Base-by-base conservation (phyloP, 1,140 invertebrate species). In the Ptiloglossa arizonensis region DNA sequence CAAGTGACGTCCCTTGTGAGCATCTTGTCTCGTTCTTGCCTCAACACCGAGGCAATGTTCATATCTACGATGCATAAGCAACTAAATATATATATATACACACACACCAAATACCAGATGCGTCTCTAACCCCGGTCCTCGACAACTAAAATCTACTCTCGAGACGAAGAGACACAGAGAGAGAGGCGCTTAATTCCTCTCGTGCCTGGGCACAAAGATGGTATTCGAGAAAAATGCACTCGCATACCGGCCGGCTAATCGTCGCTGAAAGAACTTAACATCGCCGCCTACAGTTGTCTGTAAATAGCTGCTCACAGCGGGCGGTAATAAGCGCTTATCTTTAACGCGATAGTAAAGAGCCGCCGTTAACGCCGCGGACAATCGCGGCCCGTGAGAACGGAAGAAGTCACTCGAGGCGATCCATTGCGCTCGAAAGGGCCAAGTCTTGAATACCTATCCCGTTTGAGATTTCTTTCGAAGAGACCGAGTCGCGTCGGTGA, bases 251-350 rank as follows among this genome's bases (percentile, higher is more conserved):
- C 29, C 32, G 78, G 44, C 41, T 56, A 69, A 80, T 75, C 71
- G 67, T 54, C 64, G 35, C 66, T 72, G 67, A 77, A 73, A 72
- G 68, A 63, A 80, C 64, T 19, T 11, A 1, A 17, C 50, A 24
- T 29, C 56, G 62, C 59, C 72, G 82, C 70, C 67, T 68, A 73
- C 66, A 73, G 72, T 81, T 81, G 77, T 72, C 84, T 85, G 80
- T 80, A 76, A 82, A 86, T 85, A 82, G 80, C 70, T 66, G 50
- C 46, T 82, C 83, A 32, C 83, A 76, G 75, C 80, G 75, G 83
- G 84, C 71, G 63, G 84, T 85, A 86, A 86, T 86, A 86, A 86
- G 84, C 70, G 82, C 83, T 86, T 85, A 86, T 86, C 84, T 86
- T 86, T 86, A 85, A 85, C 82, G 74, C 79, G 83, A 85, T 84